These are phyloP conservation scores for Polypedilum pembai DNA, from an alignment of 1,140 invertebrate species.

Conservation along the genomic window DNA sequence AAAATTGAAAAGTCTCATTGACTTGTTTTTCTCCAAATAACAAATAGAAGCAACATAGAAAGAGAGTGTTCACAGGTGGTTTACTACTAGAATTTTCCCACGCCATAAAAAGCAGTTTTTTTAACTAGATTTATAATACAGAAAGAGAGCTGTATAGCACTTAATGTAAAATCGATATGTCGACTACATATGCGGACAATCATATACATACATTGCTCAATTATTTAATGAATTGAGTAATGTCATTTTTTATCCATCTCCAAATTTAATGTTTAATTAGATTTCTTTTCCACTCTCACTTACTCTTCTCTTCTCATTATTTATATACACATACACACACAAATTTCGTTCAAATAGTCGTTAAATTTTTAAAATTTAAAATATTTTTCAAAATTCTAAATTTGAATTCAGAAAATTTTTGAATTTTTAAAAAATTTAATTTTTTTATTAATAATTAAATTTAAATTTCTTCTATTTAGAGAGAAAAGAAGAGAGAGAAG, in stretches of 20 bases:
- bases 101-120: slow-evolving; percentile 12
- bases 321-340: no score
- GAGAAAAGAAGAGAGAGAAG: no score
- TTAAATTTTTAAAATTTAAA: no score
- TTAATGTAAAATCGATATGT: slow-evolving; percentile 23
- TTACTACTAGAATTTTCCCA: slow-evolving; percentile 11
- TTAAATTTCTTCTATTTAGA: no score
- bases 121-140: slow-evolving; percentile 24
- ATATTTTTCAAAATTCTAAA: no score
- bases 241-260: slow-evolving; percentile 16
- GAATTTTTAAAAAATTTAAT: no score
- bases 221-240: background rate
- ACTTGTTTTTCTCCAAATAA: background rate
- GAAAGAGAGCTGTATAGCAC: background rate
- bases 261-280: slow-evolving; percentile 25
- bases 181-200: background rate
- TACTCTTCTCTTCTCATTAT: background rate
- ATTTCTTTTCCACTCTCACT: background rate
- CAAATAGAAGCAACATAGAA: background rate
- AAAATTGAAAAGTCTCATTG: slow-evolving; percentile 23
- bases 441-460: no score
- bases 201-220: background rate
- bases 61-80: background rate
- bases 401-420: no score
- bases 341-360: no score